Base-by-base conservation (phyloP, 2,113 vertebrate genomes). In the Lophochroa leadbeateri region DNA sequence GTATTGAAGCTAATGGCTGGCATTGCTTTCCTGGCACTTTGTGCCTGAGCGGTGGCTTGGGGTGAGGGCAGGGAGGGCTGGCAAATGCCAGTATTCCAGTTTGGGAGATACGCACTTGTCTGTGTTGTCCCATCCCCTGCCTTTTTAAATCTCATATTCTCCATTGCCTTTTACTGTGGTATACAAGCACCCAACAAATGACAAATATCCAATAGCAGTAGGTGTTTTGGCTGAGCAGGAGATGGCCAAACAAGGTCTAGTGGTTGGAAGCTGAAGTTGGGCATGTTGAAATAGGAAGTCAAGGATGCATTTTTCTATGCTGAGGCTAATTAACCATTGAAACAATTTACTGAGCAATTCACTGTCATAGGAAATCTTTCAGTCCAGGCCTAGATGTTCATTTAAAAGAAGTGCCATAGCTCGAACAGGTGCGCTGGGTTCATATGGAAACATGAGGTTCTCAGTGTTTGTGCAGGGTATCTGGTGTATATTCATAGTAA, bases 41-140 rank as follows among this genome's bases (percentile, higher is more conserved):
- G 1, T 21, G 63, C 37, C 82, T 52, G 16, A 43, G 33, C 46
- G 15, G 39, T 0, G 2, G 28, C 39, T 35, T 44, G 28, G 33
- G 25, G 11, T 4, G 4, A 53, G 63, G n/a, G 49, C 44, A 39
- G 46, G 46, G 52, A 43, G 35, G 9, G 58, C 46, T 72, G 23
- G 25, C 11, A 28, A 53, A 20, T 19, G 15, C 17, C 3, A 0
- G 6, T 37, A 3, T 67, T 74, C 46, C 21, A 19, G 64, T 25
- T 61, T 5, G 0, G 44, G 9, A 35, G 58, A 15, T 60, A 11
- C 7, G 5, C 5, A 4, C 1, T 0, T 39, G 23, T 13, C 58
- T 82, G 58, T 3, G 1, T 17, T 33, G 29, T 57, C 39, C 35
- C 23, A 8, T 60, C 61, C 65, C 20, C 24, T 84, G 50, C 31